A percentile compares a stretch with the other conserved stretches of the same genome.
Conservation (phyloP, 2,113 vertebrate species). For the Carollia perspicillata region DNA sequence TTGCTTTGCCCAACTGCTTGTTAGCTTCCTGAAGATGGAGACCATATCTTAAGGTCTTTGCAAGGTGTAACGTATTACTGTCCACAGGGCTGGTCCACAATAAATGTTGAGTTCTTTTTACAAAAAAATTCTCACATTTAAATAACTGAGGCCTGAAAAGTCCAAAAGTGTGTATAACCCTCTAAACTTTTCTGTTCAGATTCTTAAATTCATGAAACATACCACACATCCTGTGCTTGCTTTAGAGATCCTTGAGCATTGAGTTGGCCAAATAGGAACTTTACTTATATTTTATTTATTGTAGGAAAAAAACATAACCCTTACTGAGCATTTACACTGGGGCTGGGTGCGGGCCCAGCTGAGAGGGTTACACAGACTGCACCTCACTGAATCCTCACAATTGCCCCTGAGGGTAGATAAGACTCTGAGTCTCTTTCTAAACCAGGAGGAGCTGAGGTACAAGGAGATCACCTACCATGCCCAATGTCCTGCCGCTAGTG, state of each 20-base stretch:
- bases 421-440: background rate
- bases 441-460: background rate
- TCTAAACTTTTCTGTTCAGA: background rate
- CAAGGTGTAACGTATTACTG: background rate
- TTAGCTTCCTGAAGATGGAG: background rate
- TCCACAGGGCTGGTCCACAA: too few species aligned
- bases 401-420: background rate
- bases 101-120: background rate
- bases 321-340: background rate
- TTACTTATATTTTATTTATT: background rate
- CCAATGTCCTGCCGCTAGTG: background rate
- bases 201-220: background rate
- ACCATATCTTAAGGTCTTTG: background rate
- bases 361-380: background rate
- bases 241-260: background rate
- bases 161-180: background rate
- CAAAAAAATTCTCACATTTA: background rate
- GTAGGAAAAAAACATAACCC: background rate
- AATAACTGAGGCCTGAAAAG: background rate
- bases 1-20: background rate
- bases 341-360: background rate
- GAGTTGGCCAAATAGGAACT: background rate
- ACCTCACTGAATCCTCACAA: background rate
- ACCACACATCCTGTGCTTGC: background rate
- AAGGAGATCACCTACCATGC: background rate